These are phyloP conservation scores for Pygoscelis antarcticus DNA, from an alignment of 2,113 vertebrate genomes.

Conservation along the genomic window DNA sequence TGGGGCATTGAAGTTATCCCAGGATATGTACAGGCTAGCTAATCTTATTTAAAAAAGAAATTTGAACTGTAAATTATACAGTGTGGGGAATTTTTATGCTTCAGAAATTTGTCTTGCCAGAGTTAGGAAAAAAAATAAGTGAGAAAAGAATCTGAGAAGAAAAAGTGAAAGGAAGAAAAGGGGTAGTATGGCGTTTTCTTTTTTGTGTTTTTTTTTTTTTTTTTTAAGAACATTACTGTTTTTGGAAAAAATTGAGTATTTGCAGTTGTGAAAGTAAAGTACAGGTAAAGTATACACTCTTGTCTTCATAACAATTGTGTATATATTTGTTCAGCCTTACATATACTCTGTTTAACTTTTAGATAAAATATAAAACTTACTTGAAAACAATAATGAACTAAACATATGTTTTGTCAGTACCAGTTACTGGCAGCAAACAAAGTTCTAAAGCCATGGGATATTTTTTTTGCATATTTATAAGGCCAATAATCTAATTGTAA, in stretches of 20 bases:
- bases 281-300: background rate
- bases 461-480: background rate
- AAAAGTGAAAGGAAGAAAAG: background rate
- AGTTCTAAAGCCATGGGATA: background rate
- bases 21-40: background rate
- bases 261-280: background rate
- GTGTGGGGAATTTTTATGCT: background rate
- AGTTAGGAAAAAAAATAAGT: background rate
- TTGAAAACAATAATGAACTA: background rate
- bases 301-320: background rate
- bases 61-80: background rate
- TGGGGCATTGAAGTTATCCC: background rate
- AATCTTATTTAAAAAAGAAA: background rate
- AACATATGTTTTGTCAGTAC: background rate
- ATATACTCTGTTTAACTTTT: background rate
- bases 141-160: background rate
- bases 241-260: background rate
- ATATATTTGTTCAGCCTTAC: background rate
- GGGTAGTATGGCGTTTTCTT: background rate
- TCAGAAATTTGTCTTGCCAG: background rate
- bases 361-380: background rate
- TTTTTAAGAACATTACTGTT: background rate
- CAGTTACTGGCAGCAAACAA: background rate
- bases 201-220: background rate
- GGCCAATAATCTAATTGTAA: background rate